Base-by-base conservation (phyloP, 1,140 invertebrate genomes). In the Brachionus plicatilis region DNA sequence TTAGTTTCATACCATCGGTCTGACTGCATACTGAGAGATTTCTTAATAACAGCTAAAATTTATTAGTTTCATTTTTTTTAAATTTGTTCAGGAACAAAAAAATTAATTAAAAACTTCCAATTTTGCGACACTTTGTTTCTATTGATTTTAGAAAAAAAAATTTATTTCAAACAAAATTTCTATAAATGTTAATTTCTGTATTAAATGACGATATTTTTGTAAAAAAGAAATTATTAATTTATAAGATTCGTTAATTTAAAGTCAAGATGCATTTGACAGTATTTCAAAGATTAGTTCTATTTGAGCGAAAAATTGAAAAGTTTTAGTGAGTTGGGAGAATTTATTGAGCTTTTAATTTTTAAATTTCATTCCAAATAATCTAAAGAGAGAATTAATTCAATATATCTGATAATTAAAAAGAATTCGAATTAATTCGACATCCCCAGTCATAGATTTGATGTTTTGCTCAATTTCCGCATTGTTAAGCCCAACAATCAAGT, bases 101-200 rank as follows among this genome's bases (percentile, higher is more conserved):
- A 68, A 68, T 68, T 68, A 68, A 68, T 68, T 68, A 41, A 68
- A 68, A 68, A 41, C 27, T 68, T 68, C 66, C 14, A 68, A 68
- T 29, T 68, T 68, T 68, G 12, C 33, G 66, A 68, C 66, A 68
- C 27, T 33, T 68, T 68, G 29, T 68, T 68, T 68, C 66, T 68
- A 68, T 41, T 68, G 66, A 68, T 68, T 68, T 68, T 33, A 33
- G 66, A 68, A 60, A 60, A n/a, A 20, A 17, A 20, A 20, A 8
- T 60, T 20, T 60, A 20, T 60, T 60, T 60, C 20, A 20, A 60
- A 17, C 53, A 60, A 60, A 60, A 3, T 60, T 60, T 60, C 9
- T 60, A 60, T 60, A 60, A 60, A 60, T 60, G n/a, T 60, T 60
- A 60, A 60, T 60, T 60, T 60, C 53, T 60, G 9, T 60, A 20